A percentile compares a stretch with the other conserved stretches of the same genome.
Evolutionary conservation across 2,888 invertebrate genomes (phyloP).

Genomic region (Drosophila borealis): DNA sequence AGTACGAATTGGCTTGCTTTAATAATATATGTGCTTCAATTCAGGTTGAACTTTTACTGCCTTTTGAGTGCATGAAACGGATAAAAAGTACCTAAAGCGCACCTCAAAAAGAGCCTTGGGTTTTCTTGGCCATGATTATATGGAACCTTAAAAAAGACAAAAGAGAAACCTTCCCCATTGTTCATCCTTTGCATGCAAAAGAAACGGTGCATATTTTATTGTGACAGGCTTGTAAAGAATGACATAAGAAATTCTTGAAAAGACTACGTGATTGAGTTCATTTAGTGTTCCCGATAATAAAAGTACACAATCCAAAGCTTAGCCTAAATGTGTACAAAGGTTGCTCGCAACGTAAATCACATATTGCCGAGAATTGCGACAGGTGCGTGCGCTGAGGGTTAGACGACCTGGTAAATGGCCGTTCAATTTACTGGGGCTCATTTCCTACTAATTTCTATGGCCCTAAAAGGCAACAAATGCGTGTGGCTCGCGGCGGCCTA

Average conservation of each 20-base stretch:
- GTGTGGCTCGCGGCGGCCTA: not conserved
- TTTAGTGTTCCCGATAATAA: conserved; percentile 4
- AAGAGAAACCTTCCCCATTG: not conserved
- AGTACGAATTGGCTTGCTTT: too few species aligned
- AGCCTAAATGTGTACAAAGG: conserved; percentile 28
- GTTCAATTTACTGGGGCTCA: conserved; percentile 25
- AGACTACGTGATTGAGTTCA: conserved; percentile 59
- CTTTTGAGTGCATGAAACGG: too few species aligned
- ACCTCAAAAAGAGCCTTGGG: too few species aligned
- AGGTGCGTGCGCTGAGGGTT: conserved; percentile 14
- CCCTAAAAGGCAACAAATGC: conserved; percentile 9
- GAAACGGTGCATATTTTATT: conserved; percentile 45
- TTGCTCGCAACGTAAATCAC: conserved; percentile 40
- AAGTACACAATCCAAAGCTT: conserved; percentile 13
- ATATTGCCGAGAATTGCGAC: conserved; percentile 29
- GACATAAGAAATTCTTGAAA: conserved; percentile 34
- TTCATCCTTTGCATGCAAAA: conserved; percentile 25
- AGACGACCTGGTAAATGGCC: not conserved
- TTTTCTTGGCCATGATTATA: too few species aligned
- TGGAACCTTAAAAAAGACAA: too few species aligned
- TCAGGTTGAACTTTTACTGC: too few species aligned
- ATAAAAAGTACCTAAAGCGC: too few species aligned
- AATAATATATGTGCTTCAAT: too few species aligned
- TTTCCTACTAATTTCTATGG: conserved; percentile 48
- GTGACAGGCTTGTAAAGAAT: conserved; percentile 41